These are phyloP conservation scores for Pampusana beccarii DNA, from an alignment of 2,113 vertebrate species.

Conservation along the genomic window DNA sequence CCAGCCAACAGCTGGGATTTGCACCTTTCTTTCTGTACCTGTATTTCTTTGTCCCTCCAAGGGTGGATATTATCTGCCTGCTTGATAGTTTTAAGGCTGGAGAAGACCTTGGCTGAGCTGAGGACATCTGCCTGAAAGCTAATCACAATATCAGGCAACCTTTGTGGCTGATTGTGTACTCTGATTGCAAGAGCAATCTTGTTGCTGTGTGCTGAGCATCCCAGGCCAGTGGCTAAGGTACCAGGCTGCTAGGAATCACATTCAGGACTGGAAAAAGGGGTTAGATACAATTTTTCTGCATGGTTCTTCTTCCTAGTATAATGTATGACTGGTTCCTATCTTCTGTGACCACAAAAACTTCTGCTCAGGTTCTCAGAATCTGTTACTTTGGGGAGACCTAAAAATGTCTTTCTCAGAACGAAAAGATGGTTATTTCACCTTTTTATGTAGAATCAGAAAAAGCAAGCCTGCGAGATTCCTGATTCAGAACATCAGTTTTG, in stretches of 20 bases:
- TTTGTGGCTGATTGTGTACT: background rate
- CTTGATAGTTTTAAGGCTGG: background rate
- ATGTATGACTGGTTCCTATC: background rate
- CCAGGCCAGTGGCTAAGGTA: background rate
- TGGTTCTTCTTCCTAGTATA: background rate
- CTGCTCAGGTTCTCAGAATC: background rate
- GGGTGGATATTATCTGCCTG: background rate
- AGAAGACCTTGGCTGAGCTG: background rate
- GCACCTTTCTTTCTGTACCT: constrained; percentile 5
- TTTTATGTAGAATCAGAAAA: background rate
- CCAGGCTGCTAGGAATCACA: background rate
- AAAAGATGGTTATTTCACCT: background rate
- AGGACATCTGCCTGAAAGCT: background rate
- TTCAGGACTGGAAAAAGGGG: background rate
- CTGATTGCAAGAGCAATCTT: background rate
- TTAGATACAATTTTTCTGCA: background rate
- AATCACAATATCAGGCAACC: background rate
- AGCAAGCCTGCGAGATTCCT: background rate
- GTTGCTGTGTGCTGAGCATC: background rate
- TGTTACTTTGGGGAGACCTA: background rate
- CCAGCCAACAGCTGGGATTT: constrained; percentile 6
- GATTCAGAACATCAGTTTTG: background rate
- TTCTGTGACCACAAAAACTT: background rate
- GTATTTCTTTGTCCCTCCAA: background rate
- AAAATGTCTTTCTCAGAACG: background rate